Evolutionary conservation across 30 jellyfish, hydroid and myxozoan genomes (phyloP).

Genomic region (Nemopilema nomurai): DNA sequence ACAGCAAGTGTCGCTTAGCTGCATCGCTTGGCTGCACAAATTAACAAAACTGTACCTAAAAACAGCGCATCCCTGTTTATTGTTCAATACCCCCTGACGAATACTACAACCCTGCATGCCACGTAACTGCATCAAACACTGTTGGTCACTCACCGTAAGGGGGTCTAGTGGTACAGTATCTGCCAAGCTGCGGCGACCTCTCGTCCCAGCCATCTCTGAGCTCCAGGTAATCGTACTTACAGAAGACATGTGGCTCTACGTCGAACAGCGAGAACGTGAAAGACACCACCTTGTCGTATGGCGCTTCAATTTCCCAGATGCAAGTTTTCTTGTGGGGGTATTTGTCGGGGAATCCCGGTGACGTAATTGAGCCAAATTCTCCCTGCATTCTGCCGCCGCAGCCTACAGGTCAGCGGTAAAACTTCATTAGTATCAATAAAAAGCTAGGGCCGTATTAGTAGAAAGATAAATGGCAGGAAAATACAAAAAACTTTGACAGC

Average conservation of each 20-base stretch:
- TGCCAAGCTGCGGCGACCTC: slow-evolving; percentile 79
- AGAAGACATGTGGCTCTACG: slow-evolving; percentile 77
- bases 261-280: slow-evolving; percentile 67
- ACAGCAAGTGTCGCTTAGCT: no score
- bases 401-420: slow-evolving; percentile 29
- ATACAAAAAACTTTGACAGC: no score
- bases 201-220: slow-evolving; percentile 92
- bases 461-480: neutral
- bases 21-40: no score
- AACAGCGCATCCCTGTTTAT: no score
- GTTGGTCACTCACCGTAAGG: slow-evolving; percentile 65
- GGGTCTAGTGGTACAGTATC: slow-evolving; percentile 88
- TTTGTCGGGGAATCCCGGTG: slow-evolving; percentile 84
- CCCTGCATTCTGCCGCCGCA: slow-evolving; percentile 84
- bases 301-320: slow-evolving; percentile 87
- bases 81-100: no score
- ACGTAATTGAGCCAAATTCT: slow-evolving; percentile 52
- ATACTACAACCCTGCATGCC: no score
- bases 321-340: slow-evolving; percentile 91
- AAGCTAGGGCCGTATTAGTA: neutral
- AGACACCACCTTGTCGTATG: slow-evolving; percentile 71
- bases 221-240: slow-evolving; percentile 92
- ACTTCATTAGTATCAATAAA: neutral
- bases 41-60: no score
- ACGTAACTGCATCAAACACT: no score